These are phyloP conservation scores for Stenoptilia bipunctidactyla DNA, from an alignment of 2,888 invertebrate species.

Conservation along the genomic window DNA sequence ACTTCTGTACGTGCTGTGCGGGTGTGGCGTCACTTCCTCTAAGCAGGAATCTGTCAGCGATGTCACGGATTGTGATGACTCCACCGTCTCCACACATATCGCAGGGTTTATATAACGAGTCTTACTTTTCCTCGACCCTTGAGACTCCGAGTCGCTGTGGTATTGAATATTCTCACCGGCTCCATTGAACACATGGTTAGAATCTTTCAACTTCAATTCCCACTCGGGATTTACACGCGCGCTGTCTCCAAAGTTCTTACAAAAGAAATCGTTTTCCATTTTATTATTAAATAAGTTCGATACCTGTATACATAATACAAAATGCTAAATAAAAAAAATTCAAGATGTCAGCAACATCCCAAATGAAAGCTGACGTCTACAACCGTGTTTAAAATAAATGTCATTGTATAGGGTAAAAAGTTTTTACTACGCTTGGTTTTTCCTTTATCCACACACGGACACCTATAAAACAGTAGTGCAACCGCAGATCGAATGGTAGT, in stretches of 20 bases:
- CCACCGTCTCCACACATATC: constrained; percentile 68
- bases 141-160: constrained; percentile 55
- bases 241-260: constrained; percentile 44
- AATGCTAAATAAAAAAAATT: constrained; percentile 18
- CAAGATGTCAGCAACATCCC: constrained; percentile 22
- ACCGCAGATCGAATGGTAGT: no score
- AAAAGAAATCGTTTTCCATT: constrained; percentile 13
- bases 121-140: constrained; percentile 45
- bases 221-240: constrained; percentile 28
- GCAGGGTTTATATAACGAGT: constrained; percentile 73
- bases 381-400: no score
- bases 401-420: no score
- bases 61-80: constrained; percentile 48
- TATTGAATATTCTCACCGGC: constrained; percentile 56
- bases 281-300: background rate
- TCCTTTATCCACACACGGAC: no score
- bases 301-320: constrained; percentile 15
- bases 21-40: constrained; percentile 54
- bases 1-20: constrained; percentile 51
- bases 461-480: no score
- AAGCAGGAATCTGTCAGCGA: constrained; percentile 39
- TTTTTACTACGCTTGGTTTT: no score
- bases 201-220: constrained; percentile 28
- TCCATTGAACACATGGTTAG: constrained; percentile 53
- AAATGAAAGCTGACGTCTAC: constrained; percentile 20